phyloP scores from a whole-genome alignment of 1,140 invertebrate genomes.

The Musca domestica region DNA sequence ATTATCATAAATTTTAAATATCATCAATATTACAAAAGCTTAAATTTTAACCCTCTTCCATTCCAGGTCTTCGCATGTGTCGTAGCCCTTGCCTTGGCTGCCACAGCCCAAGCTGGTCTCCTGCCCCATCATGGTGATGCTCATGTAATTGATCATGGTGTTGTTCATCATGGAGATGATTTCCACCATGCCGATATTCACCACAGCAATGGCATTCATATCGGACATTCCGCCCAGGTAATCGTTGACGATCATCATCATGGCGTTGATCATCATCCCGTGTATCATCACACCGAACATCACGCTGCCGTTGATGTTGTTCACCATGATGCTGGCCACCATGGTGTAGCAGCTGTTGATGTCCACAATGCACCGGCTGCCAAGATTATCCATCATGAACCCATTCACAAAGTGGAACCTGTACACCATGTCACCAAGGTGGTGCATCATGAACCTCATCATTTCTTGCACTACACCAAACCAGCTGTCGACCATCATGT shows the following conservation, averaged over 20 bases:
- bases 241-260: constrained; percentile 40
- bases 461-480: constrained; percentile 43
- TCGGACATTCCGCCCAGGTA: constrained; percentile 37
- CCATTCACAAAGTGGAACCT: constrained; percentile 42
- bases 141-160: constrained; percentile 34
- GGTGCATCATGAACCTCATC: constrained; percentile 44
- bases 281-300: constrained; percentile 40
- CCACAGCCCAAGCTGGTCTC: constrained; percentile 39
- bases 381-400: constrained; percentile 41
- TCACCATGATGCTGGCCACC: constrained; percentile 35
- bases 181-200: constrained; percentile 30
- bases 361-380: constrained; percentile 24
- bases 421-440: constrained; percentile 46
- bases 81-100: constrained; percentile 34
- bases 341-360: constrained; percentile 28
- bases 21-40: no score
- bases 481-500: constrained; percentile 44
- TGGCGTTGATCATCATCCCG: constrained; percentile 28
- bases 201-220: constrained; percentile 40
- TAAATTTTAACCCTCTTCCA: background rate
- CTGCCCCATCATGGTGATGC: constrained; percentile 38
- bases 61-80: constrained; percentile 42
- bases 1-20: no score
- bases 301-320: constrained; percentile 30
- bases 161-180: constrained; percentile 31